Percentiles rank a stretch among this genome's conserved stretches.
These are phyloP conservation scores for Pelobates cultripes DNA, from an alignment of 2,797 vertebrate genomes.

Conservation along the genomic window DNA sequence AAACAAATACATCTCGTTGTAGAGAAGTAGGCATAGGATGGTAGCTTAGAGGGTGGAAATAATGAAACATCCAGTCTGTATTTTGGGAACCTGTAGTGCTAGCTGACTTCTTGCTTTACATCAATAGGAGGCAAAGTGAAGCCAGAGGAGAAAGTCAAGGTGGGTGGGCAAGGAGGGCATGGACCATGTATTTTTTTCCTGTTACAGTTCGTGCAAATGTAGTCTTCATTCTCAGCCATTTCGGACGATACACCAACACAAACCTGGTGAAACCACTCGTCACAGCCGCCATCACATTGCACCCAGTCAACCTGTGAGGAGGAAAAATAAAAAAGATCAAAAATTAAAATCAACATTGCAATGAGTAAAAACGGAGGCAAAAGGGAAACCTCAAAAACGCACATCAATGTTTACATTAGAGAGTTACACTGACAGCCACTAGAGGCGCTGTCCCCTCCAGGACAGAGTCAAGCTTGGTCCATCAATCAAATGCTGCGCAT, in stretches of 20 bases:
- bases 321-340: conserved; percentile 59
- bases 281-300: conserved; percentile 97
- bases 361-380: no score
- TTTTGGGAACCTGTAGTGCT: conserved; percentile 65
- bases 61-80: conserved; percentile 10
- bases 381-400: no score
- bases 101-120: conserved; percentile 88
- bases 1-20: conserved; percentile 1
- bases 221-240: conserved; percentile 98
- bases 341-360: no score
- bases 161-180: conserved; percentile 70
- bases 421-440: no score
- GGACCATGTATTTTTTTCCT: conserved; percentile 80
- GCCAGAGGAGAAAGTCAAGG: conserved; percentile 50
- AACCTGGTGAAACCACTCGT: conserved; percentile 98
- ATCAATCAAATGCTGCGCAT: no score
- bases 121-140: conserved; percentile 74
- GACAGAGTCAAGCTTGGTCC: no score
- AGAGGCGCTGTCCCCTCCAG: no score
- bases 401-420: no score
- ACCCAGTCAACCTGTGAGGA: conserved; percentile 95
- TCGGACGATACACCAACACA: conserved; percentile 96
- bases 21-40: conserved; percentile 13
- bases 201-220: conserved; percentile 93
- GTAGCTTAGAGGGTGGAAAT: conserved; percentile 7